Percentiles rank a stretch among this genome's conserved stretches.
Conservation (phyloP, 2,888 invertebrate species). For the Tachina lurida region DNA sequence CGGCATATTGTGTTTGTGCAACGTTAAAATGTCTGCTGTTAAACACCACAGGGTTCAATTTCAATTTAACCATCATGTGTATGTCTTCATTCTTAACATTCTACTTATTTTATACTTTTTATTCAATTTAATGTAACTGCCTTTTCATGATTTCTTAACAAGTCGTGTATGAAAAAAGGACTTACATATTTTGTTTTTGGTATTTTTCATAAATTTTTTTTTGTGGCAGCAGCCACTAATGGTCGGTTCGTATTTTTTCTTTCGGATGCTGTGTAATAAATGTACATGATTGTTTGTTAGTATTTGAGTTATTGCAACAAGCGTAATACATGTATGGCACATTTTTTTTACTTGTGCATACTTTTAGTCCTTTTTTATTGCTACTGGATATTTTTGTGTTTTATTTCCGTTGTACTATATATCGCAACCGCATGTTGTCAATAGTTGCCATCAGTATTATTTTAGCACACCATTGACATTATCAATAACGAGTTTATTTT, state of each 20-base stretch:
- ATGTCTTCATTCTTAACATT: slow-evolving; percentile 43
- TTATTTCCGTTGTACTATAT: slow-evolving; percentile 41
- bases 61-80: slow-evolving; percentile 64
- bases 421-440: slow-evolving; percentile 68
- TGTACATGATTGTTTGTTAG: slow-evolving; percentile 49
- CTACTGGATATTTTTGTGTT: slow-evolving; percentile 6
- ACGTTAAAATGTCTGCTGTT: slow-evolving; percentile 59
- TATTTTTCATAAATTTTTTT: slow-evolving; percentile 60
- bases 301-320: slow-evolving; percentile 59
- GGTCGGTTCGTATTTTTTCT: neutral
- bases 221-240: slow-evolving; percentile 21
- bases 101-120: slow-evolving; percentile 33
- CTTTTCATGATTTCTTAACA: slow-evolving; percentile 23
- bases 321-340: slow-evolving; percentile 43
- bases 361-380: slow-evolving; percentile 10
- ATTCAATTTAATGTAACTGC: slow-evolving; percentile 29
- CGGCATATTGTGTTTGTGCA: slow-evolving; percentile 17
- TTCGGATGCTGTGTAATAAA: slow-evolving; percentile 24
- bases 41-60: slow-evolving; percentile 66
- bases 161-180: slow-evolving; percentile 27
- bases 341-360: slow-evolving; percentile 1
- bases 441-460: slow-evolving; percentile 53
- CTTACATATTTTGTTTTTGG: slow-evolving; percentile 4
- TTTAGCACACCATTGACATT: slow-evolving; percentile 58
- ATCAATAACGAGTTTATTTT: slow-evolving; percentile 60